These are phyloP conservation scores for Hypselothyrea guttata DNA, from an alignment of 2,888 invertebrate genomes.

Conservation along the genomic window DNA sequence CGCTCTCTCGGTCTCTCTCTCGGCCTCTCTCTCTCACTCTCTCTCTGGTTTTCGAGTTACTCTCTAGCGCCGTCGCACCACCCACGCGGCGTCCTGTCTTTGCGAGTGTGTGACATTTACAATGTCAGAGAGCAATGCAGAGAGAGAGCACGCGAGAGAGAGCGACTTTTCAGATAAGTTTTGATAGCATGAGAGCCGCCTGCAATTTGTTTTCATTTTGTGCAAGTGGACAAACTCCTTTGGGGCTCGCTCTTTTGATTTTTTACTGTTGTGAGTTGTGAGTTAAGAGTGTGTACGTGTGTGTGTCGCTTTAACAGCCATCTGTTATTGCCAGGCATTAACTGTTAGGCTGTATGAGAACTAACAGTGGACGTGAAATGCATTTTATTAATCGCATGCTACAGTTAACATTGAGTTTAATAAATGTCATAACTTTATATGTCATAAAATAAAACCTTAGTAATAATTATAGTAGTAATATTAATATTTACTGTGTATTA, in stretches of 20 bases:
- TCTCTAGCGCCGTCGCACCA: constrained; percentile 53
- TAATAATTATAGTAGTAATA: too few species aligned
- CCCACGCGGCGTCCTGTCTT: constrained; percentile 33
- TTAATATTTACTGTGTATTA: too few species aligned
- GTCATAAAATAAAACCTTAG: too few species aligned
- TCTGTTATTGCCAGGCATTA: constrained; percentile 8
- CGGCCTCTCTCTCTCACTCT: constrained; percentile 16
- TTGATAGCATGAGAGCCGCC: constrained; percentile 5
- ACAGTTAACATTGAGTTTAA: too few species aligned
- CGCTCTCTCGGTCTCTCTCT: constrained; percentile 24
- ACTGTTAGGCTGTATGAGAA: too few species aligned
- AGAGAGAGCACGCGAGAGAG: constrained; percentile 8
- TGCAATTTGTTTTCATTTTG: constrained; percentile 64
- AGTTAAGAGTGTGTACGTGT: too few species aligned
- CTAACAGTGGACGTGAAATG: too few species aligned
- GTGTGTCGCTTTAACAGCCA: constrained; percentile 21
- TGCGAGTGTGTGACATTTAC: constrained; percentile 59
- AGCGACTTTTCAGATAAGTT: too few species aligned
- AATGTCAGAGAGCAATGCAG: constrained; percentile 52
- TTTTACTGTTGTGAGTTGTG: constrained; percentile 30
- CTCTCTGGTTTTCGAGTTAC: too few species aligned
- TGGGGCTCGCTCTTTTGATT: constrained; percentile 53
- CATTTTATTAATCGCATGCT: too few species aligned
- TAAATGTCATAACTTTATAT: too few species aligned
- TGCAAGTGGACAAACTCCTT: constrained; percentile 47